phyloP scores from a whole-genome alignment of 2,113 vertebrate species.

The Plestiodon gilberti region DNA sequence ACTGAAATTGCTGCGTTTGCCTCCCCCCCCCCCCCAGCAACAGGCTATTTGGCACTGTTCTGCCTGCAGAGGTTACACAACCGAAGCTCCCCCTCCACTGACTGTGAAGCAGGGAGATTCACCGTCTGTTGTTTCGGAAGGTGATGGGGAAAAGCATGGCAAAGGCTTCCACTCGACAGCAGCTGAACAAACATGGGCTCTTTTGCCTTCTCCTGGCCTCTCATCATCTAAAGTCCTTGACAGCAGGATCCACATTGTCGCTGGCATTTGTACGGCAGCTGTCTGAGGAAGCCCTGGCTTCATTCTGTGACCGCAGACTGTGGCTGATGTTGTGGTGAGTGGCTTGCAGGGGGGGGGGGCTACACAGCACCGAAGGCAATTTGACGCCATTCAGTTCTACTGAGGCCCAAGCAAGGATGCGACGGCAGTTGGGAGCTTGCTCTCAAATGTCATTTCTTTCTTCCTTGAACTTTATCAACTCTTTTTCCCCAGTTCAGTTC shows the following conservation, averaged over 20 bases:
- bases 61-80: neutral
- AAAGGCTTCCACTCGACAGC: neutral
- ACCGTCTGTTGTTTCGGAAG: neutral
- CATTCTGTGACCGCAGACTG: neutral
- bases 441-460: too few species aligned
- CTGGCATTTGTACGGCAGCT: neutral
- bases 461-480: too few species aligned
- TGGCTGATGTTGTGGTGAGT: neutral
- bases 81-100: neutral
- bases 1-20: neutral
- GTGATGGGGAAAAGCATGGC: too few species aligned
- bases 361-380: neutral
- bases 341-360: neutral
- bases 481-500: neutral
- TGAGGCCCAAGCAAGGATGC: neutral
- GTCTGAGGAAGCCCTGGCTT: neutral
- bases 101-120: neutral
- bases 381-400: neutral
- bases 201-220: neutral
- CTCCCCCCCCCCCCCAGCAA: neutral
- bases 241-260: neutral
- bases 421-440: neutral
- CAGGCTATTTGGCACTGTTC: neutral
- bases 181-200: neutral
- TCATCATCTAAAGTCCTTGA: neutral